Percentiles rank a stretch among this genome's conserved stretches.
Evolutionary conservation across 1,140 invertebrate genomes (phyloP).

Genomic region (Archegozetes longisetosus): DNA sequence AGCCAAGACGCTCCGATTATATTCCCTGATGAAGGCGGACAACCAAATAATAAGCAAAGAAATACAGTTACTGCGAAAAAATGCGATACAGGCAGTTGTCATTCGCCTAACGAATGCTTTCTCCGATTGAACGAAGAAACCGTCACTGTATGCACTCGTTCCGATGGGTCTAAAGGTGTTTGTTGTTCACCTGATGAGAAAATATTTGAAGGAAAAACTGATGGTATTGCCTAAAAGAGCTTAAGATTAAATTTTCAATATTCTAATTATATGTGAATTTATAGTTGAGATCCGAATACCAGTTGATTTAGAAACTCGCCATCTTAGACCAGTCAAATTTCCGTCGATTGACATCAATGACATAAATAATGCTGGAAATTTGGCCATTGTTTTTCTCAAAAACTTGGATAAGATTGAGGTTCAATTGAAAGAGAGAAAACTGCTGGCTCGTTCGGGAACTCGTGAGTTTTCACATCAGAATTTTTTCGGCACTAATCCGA

Average conservation of each 20-base stretch:
- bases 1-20: no score
- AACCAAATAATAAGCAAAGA: no score
- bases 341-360: background rate
- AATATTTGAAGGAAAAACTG: background rate
- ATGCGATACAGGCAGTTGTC: background rate
- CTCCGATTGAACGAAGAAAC: background rate
- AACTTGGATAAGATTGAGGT: background rate
- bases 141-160: background rate
- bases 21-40: no score
- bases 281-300: background rate
- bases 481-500: constrained; percentile 8
- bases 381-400: background rate
- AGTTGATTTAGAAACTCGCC: background rate
- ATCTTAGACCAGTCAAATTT: background rate
- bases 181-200: background rate
- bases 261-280: background rate
- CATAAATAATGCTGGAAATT: background rate
- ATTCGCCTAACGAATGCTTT: background rate
- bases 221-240: background rate
- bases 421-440: background rate
- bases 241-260: background rate
- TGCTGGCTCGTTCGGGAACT: background rate
- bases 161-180: background rate
- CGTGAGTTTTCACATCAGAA: constrained; percentile 12
- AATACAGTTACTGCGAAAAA: no score